Evolutionary conservation across 2,888 invertebrate genomes (phyloP).

Genomic region (Lasius fuliginosus): DNA sequence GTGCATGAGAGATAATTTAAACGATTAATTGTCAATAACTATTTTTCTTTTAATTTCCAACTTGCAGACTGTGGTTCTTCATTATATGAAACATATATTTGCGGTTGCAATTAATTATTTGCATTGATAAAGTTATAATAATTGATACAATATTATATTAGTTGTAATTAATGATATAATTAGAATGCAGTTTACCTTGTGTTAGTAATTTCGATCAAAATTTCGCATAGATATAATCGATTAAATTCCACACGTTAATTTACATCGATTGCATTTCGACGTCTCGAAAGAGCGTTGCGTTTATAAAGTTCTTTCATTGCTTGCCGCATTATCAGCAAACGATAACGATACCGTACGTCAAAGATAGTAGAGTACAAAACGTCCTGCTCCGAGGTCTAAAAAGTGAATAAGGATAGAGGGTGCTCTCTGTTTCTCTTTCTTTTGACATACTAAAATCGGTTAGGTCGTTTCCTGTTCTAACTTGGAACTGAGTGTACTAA

Average conservation of each 20-base stretch:
- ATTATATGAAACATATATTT: constrained; percentile 1
- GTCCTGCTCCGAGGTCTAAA: too few relatives aligned
- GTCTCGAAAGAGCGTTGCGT: not conserved
- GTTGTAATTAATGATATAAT: not conserved
- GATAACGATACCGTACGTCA: not conserved
- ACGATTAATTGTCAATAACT: not conserved
- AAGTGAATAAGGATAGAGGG: too few relatives aligned
- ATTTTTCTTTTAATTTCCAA: not conserved
- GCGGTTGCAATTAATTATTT: not conserved
- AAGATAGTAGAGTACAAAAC: not conserved
- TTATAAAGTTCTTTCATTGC: not conserved
- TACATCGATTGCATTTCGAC: not conserved
- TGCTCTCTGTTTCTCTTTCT: not conserved
- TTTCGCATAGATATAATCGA: constrained; percentile 17
- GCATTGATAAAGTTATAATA: not conserved
- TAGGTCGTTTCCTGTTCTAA: not conserved
- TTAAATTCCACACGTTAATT: constrained; percentile 37
- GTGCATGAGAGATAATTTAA: not conserved
- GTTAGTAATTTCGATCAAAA: not conserved
- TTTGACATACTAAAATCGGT: not conserved
- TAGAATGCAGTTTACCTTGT: not conserved
- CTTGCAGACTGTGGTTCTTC: not conserved
- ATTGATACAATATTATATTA: not conserved
- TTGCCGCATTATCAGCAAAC: not conserved
- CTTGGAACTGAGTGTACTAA: not conserved